Evolutionary conservation across 2,888 invertebrate species (phyloP), one percentile per base, ranked within the genome.

Genomic region (Pandemis cinnamomeana): DNA sequence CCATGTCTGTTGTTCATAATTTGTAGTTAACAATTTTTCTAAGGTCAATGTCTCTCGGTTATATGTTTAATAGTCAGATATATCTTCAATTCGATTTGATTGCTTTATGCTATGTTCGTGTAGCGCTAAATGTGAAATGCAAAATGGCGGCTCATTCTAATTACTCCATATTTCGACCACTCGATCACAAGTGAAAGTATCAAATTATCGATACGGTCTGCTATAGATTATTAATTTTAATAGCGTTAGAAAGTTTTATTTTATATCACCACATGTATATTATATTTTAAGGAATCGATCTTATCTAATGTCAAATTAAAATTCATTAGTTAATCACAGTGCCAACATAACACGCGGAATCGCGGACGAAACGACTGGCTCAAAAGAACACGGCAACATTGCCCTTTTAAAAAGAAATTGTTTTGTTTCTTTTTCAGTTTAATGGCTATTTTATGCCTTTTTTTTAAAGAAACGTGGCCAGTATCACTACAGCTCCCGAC

Each of bases 191-290:
- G 73, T 58, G 73, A 73, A 73, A 73, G 73, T 42, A 46, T 44
- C 53, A 46, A 72, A 63, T 71, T 46, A 71, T 63, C 63, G 72
- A 72, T 63, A 68, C 68, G 63, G 68, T 48, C 64, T 48, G 13
- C 20, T 66, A 64, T 66, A 42, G 48, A 71, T 73, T 73, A 69
- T 69, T 73, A 73, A 73, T 69, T 69, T 72, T 48, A 42, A 60
- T 64, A 53, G 67, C 73, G 73, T 60, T 73, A 64, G 73, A 73
- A 73, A 73, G 73, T 73, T 66, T 64, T 64, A 64, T 63, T 55
- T 69, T 71, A 58, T 67, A 55, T 68, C 42, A 41, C 51, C 67
- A 13, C 7, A 55, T 20, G 20, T 20, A 20, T 36, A 36, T 36
- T 44, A 13, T n/a, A 15, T 20, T 51, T 64, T 7, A 7, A 41